Evolutionary conservation across 2,113 vertebrate genomes (phyloP).

Genomic region (Ctenomys sociabilis): DNA sequence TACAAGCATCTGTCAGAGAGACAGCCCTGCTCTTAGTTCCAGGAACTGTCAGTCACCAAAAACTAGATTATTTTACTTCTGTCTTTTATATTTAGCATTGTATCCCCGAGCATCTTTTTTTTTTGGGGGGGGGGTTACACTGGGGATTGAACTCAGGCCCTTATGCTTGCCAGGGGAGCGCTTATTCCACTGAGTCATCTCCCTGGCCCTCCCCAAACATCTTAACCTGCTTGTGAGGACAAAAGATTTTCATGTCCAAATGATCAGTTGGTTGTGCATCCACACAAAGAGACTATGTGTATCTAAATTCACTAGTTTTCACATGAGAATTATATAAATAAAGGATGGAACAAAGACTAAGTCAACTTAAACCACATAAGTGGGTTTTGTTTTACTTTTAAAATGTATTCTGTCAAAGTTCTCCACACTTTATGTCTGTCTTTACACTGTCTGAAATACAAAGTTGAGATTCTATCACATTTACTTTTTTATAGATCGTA

Average conservation of each 20-base stretch:
- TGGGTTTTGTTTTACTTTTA: not conserved
- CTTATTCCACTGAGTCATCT: too few relatives aligned
- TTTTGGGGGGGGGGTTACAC: too few relatives aligned
- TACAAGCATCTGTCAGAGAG: not conserved
- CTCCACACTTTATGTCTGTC: not conserved
- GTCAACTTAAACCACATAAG: not conserved
- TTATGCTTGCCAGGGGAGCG: too few relatives aligned
- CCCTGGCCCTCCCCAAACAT: too few relatives aligned
- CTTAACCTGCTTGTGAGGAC: not conserved
- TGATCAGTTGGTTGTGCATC: not conserved
- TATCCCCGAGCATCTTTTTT: not conserved
- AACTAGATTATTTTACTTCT: not conserved
- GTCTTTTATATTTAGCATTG: not conserved
- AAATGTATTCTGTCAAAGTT: not conserved
- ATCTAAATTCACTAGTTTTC: not conserved
- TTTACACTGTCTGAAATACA: not conserved
- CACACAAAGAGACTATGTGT: not conserved
- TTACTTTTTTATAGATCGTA: not conserved
- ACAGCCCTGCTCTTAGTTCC: not conserved
- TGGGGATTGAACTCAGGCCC: too few relatives aligned
- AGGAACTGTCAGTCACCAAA: not conserved
- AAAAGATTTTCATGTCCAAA: not conserved
- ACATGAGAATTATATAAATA: not conserved
- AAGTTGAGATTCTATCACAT: not conserved
- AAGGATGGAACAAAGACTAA: not conserved